Percentiles rank a stretch among this genome's conserved stretches.
phyloP scores from a whole-genome alignment of 1,140 invertebrate species.

The Dolichoris vasculosae region DNA sequence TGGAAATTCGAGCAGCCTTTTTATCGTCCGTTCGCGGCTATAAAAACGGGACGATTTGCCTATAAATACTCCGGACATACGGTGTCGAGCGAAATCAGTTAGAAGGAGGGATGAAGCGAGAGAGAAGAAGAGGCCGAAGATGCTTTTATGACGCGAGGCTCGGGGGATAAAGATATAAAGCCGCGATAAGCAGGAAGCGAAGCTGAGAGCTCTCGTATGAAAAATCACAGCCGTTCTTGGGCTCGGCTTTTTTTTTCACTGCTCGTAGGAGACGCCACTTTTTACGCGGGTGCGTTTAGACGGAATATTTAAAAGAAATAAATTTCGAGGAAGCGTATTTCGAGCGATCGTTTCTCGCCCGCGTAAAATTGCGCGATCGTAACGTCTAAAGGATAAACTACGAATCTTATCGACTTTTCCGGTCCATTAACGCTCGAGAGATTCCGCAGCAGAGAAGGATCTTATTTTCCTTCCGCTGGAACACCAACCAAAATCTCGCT shows the following conservation, averaged over 20 bases:
- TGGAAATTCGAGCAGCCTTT: conserved; percentile 48
- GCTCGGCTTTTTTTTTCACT: not conserved
- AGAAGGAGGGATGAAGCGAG: not conserved
- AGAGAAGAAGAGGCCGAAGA: conserved; percentile 13
- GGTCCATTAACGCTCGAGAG: not conserved
- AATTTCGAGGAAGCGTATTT: not conserved
- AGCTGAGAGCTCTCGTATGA: conserved; percentile 35
- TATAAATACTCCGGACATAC: conserved; percentile 54
- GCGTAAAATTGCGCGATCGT: not conserved
- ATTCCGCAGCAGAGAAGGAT: not conserved
- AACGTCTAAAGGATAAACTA: not conserved
- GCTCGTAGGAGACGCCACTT: not conserved
- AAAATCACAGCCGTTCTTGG: conserved; percentile 36
- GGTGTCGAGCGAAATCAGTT: conserved; percentile 49
- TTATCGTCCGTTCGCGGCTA: conserved; percentile 46
- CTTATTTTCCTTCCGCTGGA: not conserved
- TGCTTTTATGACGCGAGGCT: conserved; percentile 42
- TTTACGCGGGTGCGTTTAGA: conserved; percentile 1
- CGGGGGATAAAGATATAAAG: conserved; percentile 44
- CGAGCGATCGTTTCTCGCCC: not conserved
- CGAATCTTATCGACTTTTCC: conserved; percentile 25
- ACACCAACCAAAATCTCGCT: not conserved
- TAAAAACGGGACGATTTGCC: conserved; percentile 53
- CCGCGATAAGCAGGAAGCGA: conserved; percentile 41
- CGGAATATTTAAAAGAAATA: not conserved